phyloP scores from a whole-genome alignment of 2,888 invertebrate genomes.

The Drosophila diplacantha region DNA sequence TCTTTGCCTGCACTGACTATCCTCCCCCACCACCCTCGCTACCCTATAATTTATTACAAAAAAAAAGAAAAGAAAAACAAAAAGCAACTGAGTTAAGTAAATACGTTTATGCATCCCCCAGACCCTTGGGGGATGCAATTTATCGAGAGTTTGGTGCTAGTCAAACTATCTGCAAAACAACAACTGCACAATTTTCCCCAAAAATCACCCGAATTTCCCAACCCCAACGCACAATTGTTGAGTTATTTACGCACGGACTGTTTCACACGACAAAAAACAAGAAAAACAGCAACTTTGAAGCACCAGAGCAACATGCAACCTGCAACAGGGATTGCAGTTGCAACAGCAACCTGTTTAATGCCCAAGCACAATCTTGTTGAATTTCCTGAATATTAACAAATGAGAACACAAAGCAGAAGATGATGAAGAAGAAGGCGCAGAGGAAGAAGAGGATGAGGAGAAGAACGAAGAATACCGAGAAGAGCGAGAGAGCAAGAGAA shows the following conservation, averaged over 20 bases:
- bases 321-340: constrained; percentile 27
- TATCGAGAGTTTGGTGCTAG: constrained; percentile 77
- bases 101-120: constrained; percentile 49
- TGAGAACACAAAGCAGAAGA: constrained; percentile 34
- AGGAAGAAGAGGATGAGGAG: constrained; percentile 29
- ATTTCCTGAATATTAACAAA: constrained; percentile 25
- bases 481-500: constrained; percentile 34
- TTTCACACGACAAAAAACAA: constrained; percentile 51
- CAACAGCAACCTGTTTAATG: constrained; percentile 56
- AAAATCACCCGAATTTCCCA: constrained; percentile 14
- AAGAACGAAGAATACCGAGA: constrained; percentile 25
- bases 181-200: constrained; percentile 31
- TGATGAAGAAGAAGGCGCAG: constrained; percentile 20
- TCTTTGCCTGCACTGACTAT: constrained; percentile 68
- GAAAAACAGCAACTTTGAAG: constrained; percentile 36
- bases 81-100: constrained; percentile 56
- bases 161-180: constrained; percentile 72
- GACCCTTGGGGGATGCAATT: constrained; percentile 42
- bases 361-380: constrained; percentile 65
- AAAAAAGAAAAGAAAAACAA: constrained; percentile 8
- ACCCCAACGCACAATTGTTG: constrained; percentile 44
- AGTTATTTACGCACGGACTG: constrained; percentile 71
- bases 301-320: constrained; percentile 37
- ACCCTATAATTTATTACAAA: constrained; percentile 49
- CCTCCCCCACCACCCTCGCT: constrained; percentile 27